Percentiles rank a stretch among this genome's conserved stretches.
These are phyloP conservation scores for Andricus curvator DNA, from an alignment of 2,888 invertebrate genomes.

Conservation along the genomic window DNA sequence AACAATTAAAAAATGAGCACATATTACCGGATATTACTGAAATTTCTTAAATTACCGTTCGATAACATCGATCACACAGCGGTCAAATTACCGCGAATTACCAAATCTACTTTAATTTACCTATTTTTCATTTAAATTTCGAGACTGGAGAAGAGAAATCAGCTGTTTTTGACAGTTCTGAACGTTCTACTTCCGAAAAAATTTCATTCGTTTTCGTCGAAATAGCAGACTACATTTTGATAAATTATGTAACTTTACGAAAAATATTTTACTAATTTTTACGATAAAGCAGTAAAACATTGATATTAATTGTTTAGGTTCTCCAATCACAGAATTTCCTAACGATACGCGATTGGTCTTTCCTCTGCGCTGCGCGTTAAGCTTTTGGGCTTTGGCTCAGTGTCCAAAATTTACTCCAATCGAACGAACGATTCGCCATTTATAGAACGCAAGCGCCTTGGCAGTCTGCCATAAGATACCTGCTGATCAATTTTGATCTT, in stretches of 20 bases:
- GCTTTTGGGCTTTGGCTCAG: neutral
- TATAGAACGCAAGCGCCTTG: slow-evolving; percentile 49
- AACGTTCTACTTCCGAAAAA: neutral
- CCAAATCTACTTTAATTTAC: no score
- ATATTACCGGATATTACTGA: no score
- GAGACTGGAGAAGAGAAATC: no score
- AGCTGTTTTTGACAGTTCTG: slow-evolving; percentile 10
- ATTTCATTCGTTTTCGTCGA: neutral
- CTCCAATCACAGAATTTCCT: slow-evolving; percentile 2
- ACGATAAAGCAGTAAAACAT: neutral
- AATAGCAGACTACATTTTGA: neutral
- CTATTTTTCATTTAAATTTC: no score
- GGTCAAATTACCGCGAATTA: no score
- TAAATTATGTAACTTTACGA: neutral
- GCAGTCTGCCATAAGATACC: slow-evolving; percentile 39
- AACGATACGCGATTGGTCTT: slow-evolving; percentile 3
- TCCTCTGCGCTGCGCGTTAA: neutral
- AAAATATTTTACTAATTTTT: neutral
- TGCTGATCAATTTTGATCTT: slow-evolving; percentile 41
- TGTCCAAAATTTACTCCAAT: slow-evolving; percentile 31
- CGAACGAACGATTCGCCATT: slow-evolving; percentile 39
- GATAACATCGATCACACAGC: no score
- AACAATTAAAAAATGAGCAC: no score
- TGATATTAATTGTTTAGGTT: neutral
- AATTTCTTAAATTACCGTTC: no score